A percentile compares a stretch with the other conserved stretches of the same genome.
These are phyloP conservation scores for Thyatira batis DNA, from an alignment of 2,888 invertebrate genomes.

Conservation along the genomic window DNA sequence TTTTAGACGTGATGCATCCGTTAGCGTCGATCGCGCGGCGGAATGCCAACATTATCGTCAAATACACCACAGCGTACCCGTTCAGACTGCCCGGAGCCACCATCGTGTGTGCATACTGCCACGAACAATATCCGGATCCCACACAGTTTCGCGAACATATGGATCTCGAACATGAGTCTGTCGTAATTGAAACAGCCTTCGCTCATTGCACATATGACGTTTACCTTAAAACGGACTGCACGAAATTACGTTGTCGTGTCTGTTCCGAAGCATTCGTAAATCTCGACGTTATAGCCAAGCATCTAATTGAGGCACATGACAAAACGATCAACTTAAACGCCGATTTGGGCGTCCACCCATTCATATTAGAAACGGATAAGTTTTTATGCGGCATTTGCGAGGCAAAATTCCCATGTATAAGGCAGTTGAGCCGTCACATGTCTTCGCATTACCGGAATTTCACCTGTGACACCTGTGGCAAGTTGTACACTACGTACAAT, in stretches of 20 bases:
- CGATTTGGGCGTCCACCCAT: slow-evolving; percentile 57
- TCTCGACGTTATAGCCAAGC: too few species aligned
- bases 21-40: slow-evolving; percentile 5
- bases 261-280: too few species aligned
- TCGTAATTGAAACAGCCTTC: neutral
- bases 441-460: slow-evolving; percentile 55
- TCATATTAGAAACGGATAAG: slow-evolving; percentile 39
- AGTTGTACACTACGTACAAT: slow-evolving; percentile 48
- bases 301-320: slow-evolving; percentile 32
- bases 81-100: slow-evolving; percentile 6
- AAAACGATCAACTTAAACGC: slow-evolving; percentile 37
- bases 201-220: too few species aligned
- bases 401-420: slow-evolving; percentile 42
- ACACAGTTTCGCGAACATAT: slow-evolving; percentile 10
- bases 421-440: slow-evolving; percentile 55
- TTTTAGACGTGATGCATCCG: slow-evolving; percentile 10
- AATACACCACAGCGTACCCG: slow-evolving; percentile 10
- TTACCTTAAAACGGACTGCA: too few species aligned
- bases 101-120: slow-evolving; percentile 14
- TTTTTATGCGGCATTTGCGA: slow-evolving; percentile 52
- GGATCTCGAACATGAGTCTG: slow-evolving; percentile 6
- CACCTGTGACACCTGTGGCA: slow-evolving; percentile 62
- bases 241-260: too few species aligned
- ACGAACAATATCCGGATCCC: slow-evolving; percentile 8
- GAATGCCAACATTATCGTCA: slow-evolving; percentile 7